Evolutionary conservation across 2,888 invertebrate genomes (phyloP).

Genomic region (Agrilus cyanescens): DNA sequence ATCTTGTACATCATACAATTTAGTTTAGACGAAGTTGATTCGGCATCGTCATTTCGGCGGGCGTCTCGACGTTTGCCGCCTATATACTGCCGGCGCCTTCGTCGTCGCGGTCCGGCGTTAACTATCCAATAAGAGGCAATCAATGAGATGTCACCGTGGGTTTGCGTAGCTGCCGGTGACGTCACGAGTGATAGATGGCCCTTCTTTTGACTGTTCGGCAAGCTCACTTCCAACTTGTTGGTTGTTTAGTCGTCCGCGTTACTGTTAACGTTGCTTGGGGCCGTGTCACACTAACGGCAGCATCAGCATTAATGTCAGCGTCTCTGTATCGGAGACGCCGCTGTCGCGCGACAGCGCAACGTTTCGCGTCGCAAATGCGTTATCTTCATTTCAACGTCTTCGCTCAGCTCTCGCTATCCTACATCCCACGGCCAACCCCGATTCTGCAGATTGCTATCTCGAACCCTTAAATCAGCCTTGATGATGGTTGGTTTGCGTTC

Average conservation of each 20-base stretch:
- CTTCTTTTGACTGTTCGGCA: slow-evolving; percentile 28
- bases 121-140: slow-evolving; percentile 42
- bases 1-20: too few relatives aligned
- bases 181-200: slow-evolving; percentile 35
- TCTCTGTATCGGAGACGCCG: background rate
- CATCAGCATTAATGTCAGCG: background rate
- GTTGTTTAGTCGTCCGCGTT: slow-evolving; percentile 25
- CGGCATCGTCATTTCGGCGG: too few relatives aligned
- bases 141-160: slow-evolving; percentile 39
- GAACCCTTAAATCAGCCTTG: too few relatives aligned
- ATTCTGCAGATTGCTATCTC: too few relatives aligned
- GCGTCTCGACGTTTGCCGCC: too few relatives aligned
- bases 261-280: slow-evolving; percentile 18
- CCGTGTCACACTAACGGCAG: background rate
- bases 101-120: slow-evolving; percentile 30
- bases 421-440: too few relatives aligned
- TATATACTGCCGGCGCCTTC: slow-evolving; percentile 10
- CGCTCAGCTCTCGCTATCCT: too few relatives aligned
- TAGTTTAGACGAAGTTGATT: too few relatives aligned
- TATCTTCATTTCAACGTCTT: too few relatives aligned
- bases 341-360: background rate
- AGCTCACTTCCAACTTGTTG: slow-evolving; percentile 31
- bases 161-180: slow-evolving; percentile 29
- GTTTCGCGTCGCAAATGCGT: too few relatives aligned
- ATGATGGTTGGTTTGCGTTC: too few relatives aligned